Base-by-base conservation (phyloP, 2,113 vertebrate genomes). In the Atherinomorus stipes region DNA sequence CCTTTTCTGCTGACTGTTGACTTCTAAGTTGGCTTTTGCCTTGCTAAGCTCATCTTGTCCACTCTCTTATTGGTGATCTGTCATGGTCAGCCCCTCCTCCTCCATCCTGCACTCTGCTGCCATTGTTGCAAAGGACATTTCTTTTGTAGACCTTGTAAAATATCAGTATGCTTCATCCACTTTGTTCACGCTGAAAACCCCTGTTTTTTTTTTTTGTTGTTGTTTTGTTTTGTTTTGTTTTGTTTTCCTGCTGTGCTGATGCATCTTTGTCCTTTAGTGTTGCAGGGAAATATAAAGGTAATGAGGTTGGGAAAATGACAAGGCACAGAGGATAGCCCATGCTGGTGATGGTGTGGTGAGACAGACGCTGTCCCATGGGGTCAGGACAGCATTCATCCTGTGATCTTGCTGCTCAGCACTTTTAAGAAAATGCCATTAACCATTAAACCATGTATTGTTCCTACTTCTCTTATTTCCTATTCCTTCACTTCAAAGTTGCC, bases 101-200 rank as follows among this genome's bases (percentile, higher is more conserved):
- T 81, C 86, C 56, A 51, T 77, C 75, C 86, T 80, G 82, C 83
- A 84, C 92, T 93, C 90, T 23, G 3, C 72, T 78, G 90, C 12
- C 74, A 87, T 90, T 93, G 87, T 93, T 93, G 79, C 87, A 87
- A 67, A 91, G 89, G 91, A 88, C 86, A 84, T 90, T 93, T 88
- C 89, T 94, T 95, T 92, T 94, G 92, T 95, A 93, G 92, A 94
- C 95, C 92, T 84, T 91, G 94, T 94, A 92, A 95, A 93, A 94
- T 92, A 91, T 93, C 88, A 66, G 78, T 85, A 82, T 82, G 84
- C 87, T 90, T 85, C 90, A 85, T 78, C 86, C 89, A 42, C 79
- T 83, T 89, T 85, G 78, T 81, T 90, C 90, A 82, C 90, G 84
- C 88, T 91, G 76, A 89, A 78, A 53, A 53, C 25, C 84, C 72